Base-by-base conservation (phyloP, 2,888 invertebrate genomes). In the Cataglyphis altisquamis region DNA sequence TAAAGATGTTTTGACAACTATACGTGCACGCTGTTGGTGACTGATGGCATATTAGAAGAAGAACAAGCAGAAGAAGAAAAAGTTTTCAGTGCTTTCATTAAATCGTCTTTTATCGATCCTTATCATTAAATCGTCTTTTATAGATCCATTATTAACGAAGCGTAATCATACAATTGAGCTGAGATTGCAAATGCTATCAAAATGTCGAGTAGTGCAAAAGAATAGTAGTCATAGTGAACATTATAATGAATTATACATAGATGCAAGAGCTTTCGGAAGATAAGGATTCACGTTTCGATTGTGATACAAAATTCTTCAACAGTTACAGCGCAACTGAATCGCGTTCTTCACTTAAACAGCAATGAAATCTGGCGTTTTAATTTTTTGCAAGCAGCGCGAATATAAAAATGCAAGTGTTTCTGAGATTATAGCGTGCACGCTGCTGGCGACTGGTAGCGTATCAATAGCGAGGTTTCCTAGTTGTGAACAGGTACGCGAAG, bases 391-490 rank as follows among this genome's bases (percentile, higher is more conserved):
- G 29, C 21, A 32, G 45, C 36, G 45, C 78, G 60, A 70, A 72
- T 60, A n/a, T 8, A 55, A 62, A 60, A 32, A 48, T 77, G 60
- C 60, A 70, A 80, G 72, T 45, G 68, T 41, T 21, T 60, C 1
- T 60, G 45, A 18, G 21, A 80, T 12, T 70, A 18, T 62, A 72
- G 70, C 70, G 72, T 80, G 78, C 78, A 60, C 78, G 78, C 63
- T 63, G 52, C 81, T 52, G 81, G 86, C 83, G 82, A 88, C 70
- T 57, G 82, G 41, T 82, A 75, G 85, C 84, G 83, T 81, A 85
- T 81, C 81, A 81, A 68, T 64, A 83, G 72, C 83, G 85, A 74
- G 64, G 73, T 85, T 84, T 66, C 80, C 84, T 45, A 55, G 29
- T 77, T 62, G 48, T 52, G 41, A 36, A 45, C 57, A 78, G 32